A percentile compares a stretch with the other conserved stretches of the same genome.
Conservation (phyloP, 1,140 invertebrate species). For the Bombus confusus region DNA sequence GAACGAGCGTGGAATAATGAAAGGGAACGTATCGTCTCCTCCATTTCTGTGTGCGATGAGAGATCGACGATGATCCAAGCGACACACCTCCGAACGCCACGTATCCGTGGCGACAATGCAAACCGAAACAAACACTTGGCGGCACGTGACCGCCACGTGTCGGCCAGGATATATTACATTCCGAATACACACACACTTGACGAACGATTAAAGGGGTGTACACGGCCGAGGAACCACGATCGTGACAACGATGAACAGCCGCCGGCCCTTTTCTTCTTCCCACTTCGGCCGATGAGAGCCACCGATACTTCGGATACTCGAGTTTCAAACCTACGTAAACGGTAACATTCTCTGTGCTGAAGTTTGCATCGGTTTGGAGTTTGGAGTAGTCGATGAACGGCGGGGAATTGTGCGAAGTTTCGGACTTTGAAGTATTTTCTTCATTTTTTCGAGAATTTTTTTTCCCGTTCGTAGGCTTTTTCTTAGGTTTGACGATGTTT, state of each 20-base stretch:
- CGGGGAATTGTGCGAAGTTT: no score
- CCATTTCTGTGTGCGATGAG: not conserved
- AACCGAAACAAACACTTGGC: constrained; percentile 83
- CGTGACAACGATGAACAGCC: constrained; percentile 37
- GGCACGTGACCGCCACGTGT: constrained; percentile 80
- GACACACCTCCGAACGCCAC: constrained; percentile 42
- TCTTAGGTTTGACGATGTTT: not conserved
- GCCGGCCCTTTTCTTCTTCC: constrained; percentile 18
- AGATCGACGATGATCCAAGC: not conserved
- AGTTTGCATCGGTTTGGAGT: not conserved
- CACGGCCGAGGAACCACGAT: constrained; percentile 59
- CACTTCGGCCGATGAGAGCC: not conserved
- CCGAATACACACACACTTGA: constrained; percentile 81
- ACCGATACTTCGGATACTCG: not conserved
- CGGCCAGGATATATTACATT: constrained; percentile 82
- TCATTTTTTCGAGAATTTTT: not conserved
- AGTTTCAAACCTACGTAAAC: not conserved
- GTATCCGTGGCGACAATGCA: constrained; percentile 82
- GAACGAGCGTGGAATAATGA: constrained; percentile 59
- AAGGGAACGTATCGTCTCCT: constrained; percentile 27
- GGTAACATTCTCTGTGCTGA: no score
- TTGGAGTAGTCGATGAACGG: no score
- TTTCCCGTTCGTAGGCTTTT: not conserved
- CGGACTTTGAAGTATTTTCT: not conserved
- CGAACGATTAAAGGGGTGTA: constrained; percentile 77